These are phyloP conservation scores for Oopsacas minuta DNA, from an alignment of 37 sponge, comb jelly and placozoan genomes.

Conservation along the genomic window DNA sequence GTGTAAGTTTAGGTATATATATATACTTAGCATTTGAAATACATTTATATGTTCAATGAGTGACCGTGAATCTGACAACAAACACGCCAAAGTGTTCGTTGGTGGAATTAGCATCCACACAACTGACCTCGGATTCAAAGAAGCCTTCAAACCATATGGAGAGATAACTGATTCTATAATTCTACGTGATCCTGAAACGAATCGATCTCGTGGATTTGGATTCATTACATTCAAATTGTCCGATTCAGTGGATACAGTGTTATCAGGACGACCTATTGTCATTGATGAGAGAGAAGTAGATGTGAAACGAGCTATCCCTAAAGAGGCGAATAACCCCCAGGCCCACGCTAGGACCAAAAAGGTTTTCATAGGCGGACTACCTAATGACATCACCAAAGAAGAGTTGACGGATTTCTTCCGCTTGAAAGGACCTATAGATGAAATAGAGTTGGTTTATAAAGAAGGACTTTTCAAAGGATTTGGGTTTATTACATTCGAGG, in stretches of 20 bases:
- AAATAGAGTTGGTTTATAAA: neutral
- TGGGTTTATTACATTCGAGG: slow-evolving; percentile 18
- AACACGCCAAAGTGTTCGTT: neutral
- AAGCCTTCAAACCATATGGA: neutral
- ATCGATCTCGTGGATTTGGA: slow-evolving; percentile 9
- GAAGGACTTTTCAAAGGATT: neutral
- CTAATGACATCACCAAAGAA: neutral
- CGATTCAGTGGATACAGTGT: neutral
- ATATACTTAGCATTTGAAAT: too few species aligned
- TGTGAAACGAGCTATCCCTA: slow-evolving; percentile 9
- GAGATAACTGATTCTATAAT: neutral
- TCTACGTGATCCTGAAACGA: neutral
- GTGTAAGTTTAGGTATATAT: too few species aligned
- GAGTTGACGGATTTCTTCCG: neutral
- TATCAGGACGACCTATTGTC: neutral
- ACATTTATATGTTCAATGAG: neutral
- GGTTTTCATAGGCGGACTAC: neutral
- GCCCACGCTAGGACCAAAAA: neutral
- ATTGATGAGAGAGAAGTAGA: neutral
- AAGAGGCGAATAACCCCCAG: neutral
- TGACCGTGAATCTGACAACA: neutral
- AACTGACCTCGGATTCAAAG: neutral
- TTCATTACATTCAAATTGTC: neutral
- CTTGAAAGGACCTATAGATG: neutral
- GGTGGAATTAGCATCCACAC: neutral